Conservation (phyloP, 2,797 vertebrate species). For the Spinibarbus caldwelli region DNA sequence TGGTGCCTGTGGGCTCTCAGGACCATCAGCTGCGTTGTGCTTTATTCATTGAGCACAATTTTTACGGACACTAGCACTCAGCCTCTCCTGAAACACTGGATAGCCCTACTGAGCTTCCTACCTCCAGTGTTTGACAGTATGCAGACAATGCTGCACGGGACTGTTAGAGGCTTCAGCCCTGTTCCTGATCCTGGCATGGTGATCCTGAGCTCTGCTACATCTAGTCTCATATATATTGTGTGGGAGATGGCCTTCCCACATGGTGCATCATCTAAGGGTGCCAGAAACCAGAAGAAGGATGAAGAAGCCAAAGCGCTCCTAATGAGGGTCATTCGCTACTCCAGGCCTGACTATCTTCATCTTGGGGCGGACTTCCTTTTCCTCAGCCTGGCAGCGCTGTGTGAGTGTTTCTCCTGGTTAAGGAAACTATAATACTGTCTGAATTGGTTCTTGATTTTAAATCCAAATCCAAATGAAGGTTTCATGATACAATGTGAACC, state of each 20-base stretch:
- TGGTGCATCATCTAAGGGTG: background rate
- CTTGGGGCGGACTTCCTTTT: slow-evolving; percentile 76
- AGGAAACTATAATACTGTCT: background rate
- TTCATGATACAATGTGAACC: background rate
- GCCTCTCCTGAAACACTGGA: slow-evolving; percentile 53
- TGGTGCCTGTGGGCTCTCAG: slow-evolving; percentile 69
- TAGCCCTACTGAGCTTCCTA: slow-evolving; percentile 70
- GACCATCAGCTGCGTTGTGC: slow-evolving; percentile 61
- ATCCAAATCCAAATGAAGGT: background rate
- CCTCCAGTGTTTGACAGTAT: slow-evolving; percentile 69
- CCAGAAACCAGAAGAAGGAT: slow-evolving; percentile 32
- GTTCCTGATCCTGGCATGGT: slow-evolving; percentile 62
- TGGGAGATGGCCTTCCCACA: slow-evolving; percentile 72
- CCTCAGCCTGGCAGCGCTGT: slow-evolving; percentile 76
- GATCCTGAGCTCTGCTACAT: slow-evolving; percentile 59
- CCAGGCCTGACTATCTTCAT: slow-evolving; percentile 71
- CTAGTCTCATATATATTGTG: slow-evolving; percentile 64
- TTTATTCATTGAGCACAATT: slow-evolving; percentile 56
- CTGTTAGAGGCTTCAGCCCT: background rate
- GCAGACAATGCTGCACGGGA: slow-evolving; percentile 49
- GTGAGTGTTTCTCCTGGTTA: slow-evolving; percentile 74
- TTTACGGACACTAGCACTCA: slow-evolving; percentile 39
- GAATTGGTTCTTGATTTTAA: background rate
- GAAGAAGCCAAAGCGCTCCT: slow-evolving; percentile 65
- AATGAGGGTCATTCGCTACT: slow-evolving; percentile 74